Percentiles rank a stretch among this genome's conserved stretches.
These are phyloP conservation scores for Drosophila aldrichi DNA, from an alignment of 2,888 invertebrate species.

Conservation along the genomic window DNA sequence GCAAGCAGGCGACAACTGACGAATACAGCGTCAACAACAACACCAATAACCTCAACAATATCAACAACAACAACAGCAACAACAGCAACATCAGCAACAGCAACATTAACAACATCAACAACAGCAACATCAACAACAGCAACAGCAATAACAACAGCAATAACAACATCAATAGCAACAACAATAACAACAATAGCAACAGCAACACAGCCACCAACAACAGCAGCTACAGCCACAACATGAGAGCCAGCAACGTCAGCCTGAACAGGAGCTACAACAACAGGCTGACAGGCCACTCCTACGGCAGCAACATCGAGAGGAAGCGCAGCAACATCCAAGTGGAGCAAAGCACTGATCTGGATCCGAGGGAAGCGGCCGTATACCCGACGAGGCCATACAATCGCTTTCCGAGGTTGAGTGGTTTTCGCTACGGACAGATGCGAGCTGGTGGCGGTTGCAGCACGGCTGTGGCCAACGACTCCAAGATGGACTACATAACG, in stretches of 20 bases:
- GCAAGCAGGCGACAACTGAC: background rate
- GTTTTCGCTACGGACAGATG: background rate
- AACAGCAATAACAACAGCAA: background rate
- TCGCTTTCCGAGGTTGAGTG: slow-evolving; percentile 3
- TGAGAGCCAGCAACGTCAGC: background rate
- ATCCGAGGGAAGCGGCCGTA: background rate
- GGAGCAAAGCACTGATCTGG: background rate
- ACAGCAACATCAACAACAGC: background rate
- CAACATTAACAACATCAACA: background rate
- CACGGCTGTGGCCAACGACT: background rate
- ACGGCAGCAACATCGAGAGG: background rate
- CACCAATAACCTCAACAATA: background rate
- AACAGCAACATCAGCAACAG: background rate
- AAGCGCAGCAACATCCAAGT: background rate
- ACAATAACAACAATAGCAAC: background rate
- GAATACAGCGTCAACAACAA: background rate
- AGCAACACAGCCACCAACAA: background rate
- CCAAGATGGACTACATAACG: slow-evolving; percentile 72
- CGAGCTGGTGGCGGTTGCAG: background rate
- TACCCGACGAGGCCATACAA: background rate
- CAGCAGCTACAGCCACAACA: background rate
- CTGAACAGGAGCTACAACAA: background rate
- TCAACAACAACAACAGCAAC: background rate
- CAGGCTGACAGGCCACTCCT: background rate
- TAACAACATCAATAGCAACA: background rate